Evolutionary conservation across 2,113 vertebrate species (phyloP), one percentile per base, ranked within the genome.

Genomic region (Pardalotus punctatus): DNA sequence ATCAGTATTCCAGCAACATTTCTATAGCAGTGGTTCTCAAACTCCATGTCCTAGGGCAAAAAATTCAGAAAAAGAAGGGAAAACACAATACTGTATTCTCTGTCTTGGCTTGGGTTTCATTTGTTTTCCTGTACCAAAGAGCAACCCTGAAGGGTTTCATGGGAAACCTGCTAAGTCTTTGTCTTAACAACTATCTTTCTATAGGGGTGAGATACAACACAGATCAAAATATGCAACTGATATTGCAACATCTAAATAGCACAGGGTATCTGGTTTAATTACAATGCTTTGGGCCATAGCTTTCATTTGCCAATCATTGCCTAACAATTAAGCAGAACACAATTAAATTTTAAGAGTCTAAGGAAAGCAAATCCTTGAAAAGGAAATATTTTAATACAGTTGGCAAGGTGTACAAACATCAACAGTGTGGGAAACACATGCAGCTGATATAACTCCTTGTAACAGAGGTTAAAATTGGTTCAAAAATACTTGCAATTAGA

Each of bases 181-280:
- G 21, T 56, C 73, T 86, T 77, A 89, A 86, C n/a, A 77, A 22
- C 56, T 84, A 86, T 65, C 64, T 40, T 81, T 73, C 72, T 86
- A 20, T 1, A 58, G 25, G 8, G 14, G 29, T 78, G 88, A 77
- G 62, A 65, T 61, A 84, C 17, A 70, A 31, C 20, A 36, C 4
- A 60, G 33, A 83, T 38, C 48, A 72, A 86, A 93, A 91, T 83
- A 73, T 5, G 53, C 45, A 87, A 64, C 51, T 60, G 50, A 61
- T 78, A 91, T 61, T 86, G 84, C 69, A 93, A 93, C 42, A 91
- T n/a, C 87, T 81, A 81, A 89, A 81, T 28, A 84, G 36, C 72
- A 81, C 27, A 11, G 28, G 64, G 15, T 53, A 70, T 65, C 64
- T 78, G 31, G n/a, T 89, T 93, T 89, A 91, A 94, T 86, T 70